Base-by-base conservation (phyloP, 2,888 invertebrate genomes). In the Apamea anceps region DNA sequence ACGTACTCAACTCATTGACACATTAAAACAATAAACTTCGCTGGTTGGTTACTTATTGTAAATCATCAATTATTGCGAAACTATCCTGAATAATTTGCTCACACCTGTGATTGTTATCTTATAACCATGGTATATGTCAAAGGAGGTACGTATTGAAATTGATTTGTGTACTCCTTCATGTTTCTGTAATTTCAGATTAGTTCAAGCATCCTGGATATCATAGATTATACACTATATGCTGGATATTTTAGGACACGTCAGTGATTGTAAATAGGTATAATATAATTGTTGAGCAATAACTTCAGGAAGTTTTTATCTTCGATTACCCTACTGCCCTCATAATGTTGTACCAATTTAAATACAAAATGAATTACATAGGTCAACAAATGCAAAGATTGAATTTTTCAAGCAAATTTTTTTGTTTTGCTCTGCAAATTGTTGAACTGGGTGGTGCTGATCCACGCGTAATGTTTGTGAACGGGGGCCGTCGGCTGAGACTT, bases 61-160 rank as follows among this genome's bases (percentile, higher is more conserved):
- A 51, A 54, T 28, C 45, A 21, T 60, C 12, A 72, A n/a, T 10
- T 65, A 63, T 15, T 75, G 71, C 25, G 18, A 48, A 42, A 66
- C 18, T 57, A 25, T 45, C 18, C n/a, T 13, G 18, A 51, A 74
- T 72, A 51, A 72, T 51, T 71, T 74, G 42, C 25, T 1, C 21
- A 67, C 10, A 28, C 10, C 54, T 63, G 63, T 77, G 37, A 76
- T 72, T 63, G n/a, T 10, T 65, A 65, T 21, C n/a, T 32, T 25
- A 42, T 37, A 75, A 85, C 62, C 25, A 95, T 95, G 95, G 95
- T 94, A 25, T 95, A 95, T 79, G 91, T 95, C 15, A 94, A 92
- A 90, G 92, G 91, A 89, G 94, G 95, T 94, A 91, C 82, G 86
- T 77, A 76, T 28, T 48, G 0, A 54, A 28, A 37, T 45, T 76